Evolutionary conservation across 2,888 invertebrate species (phyloP), one percentile per base, ranked within the genome.

Genomic region (Chalcis sispes): DNA sequence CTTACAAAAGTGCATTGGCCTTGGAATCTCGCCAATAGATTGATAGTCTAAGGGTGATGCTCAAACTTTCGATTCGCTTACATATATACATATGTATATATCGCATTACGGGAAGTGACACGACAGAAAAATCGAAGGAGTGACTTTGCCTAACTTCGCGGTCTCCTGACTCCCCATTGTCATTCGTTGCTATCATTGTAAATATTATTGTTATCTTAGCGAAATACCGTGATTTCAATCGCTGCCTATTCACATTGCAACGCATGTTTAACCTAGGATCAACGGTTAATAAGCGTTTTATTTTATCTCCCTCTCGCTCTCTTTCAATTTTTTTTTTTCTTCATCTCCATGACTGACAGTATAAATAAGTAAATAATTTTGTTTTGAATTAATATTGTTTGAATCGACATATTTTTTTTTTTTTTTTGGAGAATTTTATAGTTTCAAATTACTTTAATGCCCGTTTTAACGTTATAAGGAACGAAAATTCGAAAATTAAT

Each of bases 71-170:
- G 78, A 67, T 80, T 46, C 40, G 36, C 27, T 13, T 27, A 27
- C 54, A 13, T 15, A 8, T 18, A 27, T 8, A 7, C 15, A 52
- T 36, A 52, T 15, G 15, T 15, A 50, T 20, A 50, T 50, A 50
- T 85, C 85, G 83, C 83, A 86, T 86, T 87, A 84, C 85, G 84
- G 86, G 84, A 87, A 87, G 84, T 88, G 88, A 88, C 88, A 83
- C 78, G 84, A 85, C 85, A 82, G 79, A 84, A 82, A 59, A 15
- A 27, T 8, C 13, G 79, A 72, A 78, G 77, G 74, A 83, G 83
- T 86, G 85, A 86, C 85, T 84, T 75, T 81, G 81, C 81, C 8
- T 29, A n/a, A 66, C 66, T 75, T 66, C 36, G 42, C 42, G 25
- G 29, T 83, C 75, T 80, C 79, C 80, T 42, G 20, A 18, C 46